A percentile compares a stretch with the other conserved stretches of the same genome.
These are phyloP conservation scores for Orthonevra nobilis DNA, from an alignment of 2,888 invertebrate species.

Conservation along the genomic window DNA sequence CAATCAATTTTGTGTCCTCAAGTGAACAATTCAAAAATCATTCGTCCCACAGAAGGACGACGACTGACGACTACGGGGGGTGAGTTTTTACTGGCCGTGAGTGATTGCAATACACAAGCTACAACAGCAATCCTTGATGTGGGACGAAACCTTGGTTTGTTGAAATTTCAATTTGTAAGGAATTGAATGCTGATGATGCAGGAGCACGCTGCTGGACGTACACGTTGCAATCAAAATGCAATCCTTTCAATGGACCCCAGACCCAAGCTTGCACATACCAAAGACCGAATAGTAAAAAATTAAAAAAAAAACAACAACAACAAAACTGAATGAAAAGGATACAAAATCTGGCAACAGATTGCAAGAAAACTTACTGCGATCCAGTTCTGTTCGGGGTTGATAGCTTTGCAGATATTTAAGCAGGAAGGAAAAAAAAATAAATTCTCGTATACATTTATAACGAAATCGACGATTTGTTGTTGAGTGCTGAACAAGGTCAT, in stretches of 20 bases:
- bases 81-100: no score
- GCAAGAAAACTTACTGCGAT: slow-evolving; percentile 25
- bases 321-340: no score
- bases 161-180: slow-evolving; percentile 56
- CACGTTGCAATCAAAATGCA: slow-evolving; percentile 57
- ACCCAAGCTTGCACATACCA: slow-evolving; percentile 25
- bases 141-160: slow-evolving; percentile 60
- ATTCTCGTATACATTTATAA: no score
- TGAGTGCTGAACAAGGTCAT: slow-evolving; percentile 55
- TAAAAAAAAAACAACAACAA: slow-evolving; percentile 25
- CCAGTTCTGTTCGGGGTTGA: slow-evolving; percentile 25
- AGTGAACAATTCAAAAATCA: slow-evolving; percentile 64
- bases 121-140: slow-evolving; percentile 21
- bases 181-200: slow-evolving; percentile 44
- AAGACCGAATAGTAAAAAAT: not conserved
- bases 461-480: slow-evolving; percentile 32
- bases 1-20: no score
- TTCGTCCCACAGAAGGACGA: slow-evolving; percentile 42
- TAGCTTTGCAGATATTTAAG: no score
- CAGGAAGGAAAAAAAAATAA: no score
- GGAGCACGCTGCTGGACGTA: slow-evolving; percentile 12
- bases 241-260: slow-evolving; percentile 55
- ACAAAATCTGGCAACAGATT: slow-evolving; percentile 59
- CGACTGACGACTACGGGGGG: slow-evolving; percentile 1
- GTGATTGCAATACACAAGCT: not conserved